Conservation (phyloP, 2,113 vertebrate genomes). For the Pithys albifrons region DNA sequence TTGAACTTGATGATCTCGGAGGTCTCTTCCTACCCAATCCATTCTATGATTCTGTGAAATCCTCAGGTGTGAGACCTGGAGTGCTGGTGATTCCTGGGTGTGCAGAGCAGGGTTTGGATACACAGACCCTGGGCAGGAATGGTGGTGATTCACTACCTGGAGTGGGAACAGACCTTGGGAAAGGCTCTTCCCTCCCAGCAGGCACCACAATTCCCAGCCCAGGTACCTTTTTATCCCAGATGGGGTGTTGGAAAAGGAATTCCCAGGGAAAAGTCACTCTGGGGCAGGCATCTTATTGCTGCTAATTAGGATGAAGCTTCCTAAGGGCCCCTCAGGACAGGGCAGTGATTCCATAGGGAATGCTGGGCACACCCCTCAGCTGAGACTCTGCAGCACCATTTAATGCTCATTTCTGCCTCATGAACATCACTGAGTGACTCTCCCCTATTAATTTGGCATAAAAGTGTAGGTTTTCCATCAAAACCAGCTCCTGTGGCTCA, state of each 20-base stretch:
- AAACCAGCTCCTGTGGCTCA: neutral
- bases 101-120: neutral
- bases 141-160: neutral
- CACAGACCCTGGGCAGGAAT: neutral
- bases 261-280: neutral
- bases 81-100: fast-evolving
- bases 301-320: neutral
- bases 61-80: neutral
- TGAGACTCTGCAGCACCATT: neutral
- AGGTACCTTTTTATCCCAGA: neutral
- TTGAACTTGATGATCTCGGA: too few relatives aligned
- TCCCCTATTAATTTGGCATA: neutral
- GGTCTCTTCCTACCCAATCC: too few relatives aligned
- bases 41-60: neutral
- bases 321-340: neutral
- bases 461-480: neutral
- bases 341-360: neutral
- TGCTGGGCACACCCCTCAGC: neutral
- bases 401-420: neutral
- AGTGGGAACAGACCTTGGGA: neutral
- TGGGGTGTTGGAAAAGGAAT: neutral
- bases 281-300: neutral
- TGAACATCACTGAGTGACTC: fast-evolving
- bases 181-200: neutral
- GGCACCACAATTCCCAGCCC: neutral